These are phyloP conservation scores for Agrochola litura DNA, from an alignment of 2,888 invertebrate species.

Conservation along the genomic window DNA sequence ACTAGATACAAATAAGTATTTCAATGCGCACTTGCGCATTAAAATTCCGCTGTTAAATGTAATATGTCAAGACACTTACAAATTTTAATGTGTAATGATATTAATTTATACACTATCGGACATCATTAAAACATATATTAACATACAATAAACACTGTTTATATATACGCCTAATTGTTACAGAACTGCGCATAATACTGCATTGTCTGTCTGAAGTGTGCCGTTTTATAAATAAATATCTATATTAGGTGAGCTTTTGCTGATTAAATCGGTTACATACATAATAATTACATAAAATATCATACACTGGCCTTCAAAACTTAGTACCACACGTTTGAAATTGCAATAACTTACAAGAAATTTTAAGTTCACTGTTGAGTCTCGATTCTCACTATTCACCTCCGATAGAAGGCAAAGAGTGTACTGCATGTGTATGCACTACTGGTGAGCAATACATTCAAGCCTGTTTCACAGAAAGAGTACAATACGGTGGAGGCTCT, in stretches of 20 bases:
- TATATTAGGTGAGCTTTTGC: constrained; percentile 13
- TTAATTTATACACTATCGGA: background rate
- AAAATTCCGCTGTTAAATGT: too few species aligned
- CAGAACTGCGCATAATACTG: constrained; percentile 1
- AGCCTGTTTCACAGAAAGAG: too few species aligned
- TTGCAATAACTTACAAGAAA: too few species aligned
- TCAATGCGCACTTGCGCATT: too few species aligned
- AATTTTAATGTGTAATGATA: constrained; percentile 3
- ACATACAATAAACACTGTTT: constrained; percentile 11
- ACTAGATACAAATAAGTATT: too few species aligned
- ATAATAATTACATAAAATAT: background rate
- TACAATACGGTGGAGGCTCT: too few species aligned
- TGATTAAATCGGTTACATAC: background rate
- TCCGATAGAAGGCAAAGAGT: too few species aligned
- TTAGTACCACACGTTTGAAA: too few species aligned
- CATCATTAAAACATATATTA: constrained; percentile 20
- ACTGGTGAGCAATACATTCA: too few species aligned
- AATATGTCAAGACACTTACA: background rate
- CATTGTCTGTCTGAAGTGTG: constrained; percentile 5
- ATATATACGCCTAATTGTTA: constrained; percentile 23
- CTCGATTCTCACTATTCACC: too few species aligned
- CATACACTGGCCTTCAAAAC: background rate
- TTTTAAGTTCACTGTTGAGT: too few species aligned
- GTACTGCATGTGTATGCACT: too few species aligned
- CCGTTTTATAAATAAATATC: constrained; percentile 9